phyloP scores from a whole-genome alignment of 1,140 invertebrate genomes.

The Heterodera carotae region DNA sequence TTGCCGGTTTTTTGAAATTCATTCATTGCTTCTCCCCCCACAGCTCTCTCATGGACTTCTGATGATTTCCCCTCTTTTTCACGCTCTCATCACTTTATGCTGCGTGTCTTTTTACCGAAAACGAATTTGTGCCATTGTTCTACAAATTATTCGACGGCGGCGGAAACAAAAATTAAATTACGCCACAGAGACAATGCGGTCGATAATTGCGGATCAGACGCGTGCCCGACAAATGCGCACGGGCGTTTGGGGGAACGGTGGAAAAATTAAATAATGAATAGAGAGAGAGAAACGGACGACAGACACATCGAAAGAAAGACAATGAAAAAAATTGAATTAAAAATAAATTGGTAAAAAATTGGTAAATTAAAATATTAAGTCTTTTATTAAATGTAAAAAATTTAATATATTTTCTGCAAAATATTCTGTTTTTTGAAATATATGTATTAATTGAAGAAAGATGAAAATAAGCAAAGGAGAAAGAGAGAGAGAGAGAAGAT shows the following conservation, averaged over 20 bases:
- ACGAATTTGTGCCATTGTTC: neutral
- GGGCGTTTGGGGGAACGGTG: neutral
- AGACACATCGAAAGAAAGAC: no score
- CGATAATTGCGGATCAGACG: conserved; percentile 52
- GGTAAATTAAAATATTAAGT: no score
- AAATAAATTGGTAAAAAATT: no score
- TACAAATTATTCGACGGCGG: neutral
- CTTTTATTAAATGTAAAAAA: no score
- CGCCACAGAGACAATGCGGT: conserved; percentile 49
- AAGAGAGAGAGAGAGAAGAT: no score
- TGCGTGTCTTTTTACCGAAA: conserved; percentile 30
- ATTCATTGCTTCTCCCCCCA: neutral
- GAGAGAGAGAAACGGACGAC: no score
- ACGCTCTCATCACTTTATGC: conserved; percentile 15
- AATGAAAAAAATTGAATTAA: no score
- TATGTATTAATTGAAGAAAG: no score
- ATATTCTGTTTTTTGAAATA: no score
- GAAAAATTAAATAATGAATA: neutral
- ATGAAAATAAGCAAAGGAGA: no score
- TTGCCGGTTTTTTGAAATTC: neutral
- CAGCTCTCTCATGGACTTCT: conserved; percentile 31
- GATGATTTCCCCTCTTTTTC: conserved; percentile 18
- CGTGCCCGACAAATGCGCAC: conserved; percentile 36
- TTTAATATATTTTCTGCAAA: no score
- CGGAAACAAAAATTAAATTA: conserved; percentile 34